These are phyloP conservation scores for Scaptodrosophila lebanonensis DNA, from an alignment of 1,140 invertebrate species.

Conservation along the genomic window DNA sequence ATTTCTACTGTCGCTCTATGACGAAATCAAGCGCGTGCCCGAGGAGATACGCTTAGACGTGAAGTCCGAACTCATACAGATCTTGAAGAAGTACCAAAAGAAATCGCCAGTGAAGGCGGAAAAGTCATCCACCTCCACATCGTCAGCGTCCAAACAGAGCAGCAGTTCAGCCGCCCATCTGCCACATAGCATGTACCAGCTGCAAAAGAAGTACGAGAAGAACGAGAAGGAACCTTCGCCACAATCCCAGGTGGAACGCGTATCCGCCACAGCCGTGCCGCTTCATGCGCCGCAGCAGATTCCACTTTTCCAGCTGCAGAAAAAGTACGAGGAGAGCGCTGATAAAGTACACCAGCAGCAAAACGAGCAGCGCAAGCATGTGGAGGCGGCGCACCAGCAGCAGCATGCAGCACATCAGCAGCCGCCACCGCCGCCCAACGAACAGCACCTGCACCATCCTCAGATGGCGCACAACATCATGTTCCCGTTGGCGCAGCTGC, in stretches of 20 bases:
- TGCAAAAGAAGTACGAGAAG: conserved; percentile 73
- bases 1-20: conserved; percentile 64
- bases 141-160: conserved; percentile 47
- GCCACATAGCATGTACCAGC: conserved; percentile 71
- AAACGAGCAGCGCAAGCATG: conserved; percentile 61
- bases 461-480: conserved; percentile 74
- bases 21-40: conserved; percentile 70
- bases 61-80: conserved; percentile 71
- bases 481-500: conserved; percentile 66
- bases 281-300: conserved; percentile 62
- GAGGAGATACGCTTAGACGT: conserved; percentile 71
- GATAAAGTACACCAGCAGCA: conserved; percentile 61
- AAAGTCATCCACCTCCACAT: conserved; percentile 49
- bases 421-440: conserved; percentile 67
- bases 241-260: conserved; percentile 64
- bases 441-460: conserved; percentile 69
- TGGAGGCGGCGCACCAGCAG: conserved; percentile 59
- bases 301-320: conserved; percentile 67
- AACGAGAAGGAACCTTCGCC: conserved; percentile 67
- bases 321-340: conserved; percentile 65
- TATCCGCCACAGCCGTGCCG: conserved; percentile 37
- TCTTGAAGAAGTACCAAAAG: conserved; percentile 73
- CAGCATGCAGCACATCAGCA: conserved; percentile 63
- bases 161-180: conserved; percentile 45
- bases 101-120: conserved; percentile 65